Evolutionary conservation across 30 jellyfish, hydroid and myxozoan species (phyloP), one percentile per base, ranked within the genome.

Genomic region (Hydra vulgaris): DNA sequence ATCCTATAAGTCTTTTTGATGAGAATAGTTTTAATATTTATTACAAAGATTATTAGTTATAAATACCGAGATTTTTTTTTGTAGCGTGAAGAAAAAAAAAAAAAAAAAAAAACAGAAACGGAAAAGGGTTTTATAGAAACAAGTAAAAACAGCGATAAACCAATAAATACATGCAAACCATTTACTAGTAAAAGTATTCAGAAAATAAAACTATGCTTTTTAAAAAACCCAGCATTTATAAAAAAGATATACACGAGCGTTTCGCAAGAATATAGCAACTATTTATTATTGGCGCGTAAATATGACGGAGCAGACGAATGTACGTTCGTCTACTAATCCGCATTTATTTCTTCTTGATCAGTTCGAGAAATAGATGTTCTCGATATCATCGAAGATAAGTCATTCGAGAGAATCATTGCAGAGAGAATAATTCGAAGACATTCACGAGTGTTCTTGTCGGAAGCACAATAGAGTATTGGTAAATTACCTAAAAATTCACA

Each of bases 391-490:
- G 77, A 52, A 5, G 85, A 52, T 15, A 77, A 23, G 55, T 67
- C 87, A 80, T 27, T 70, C 0, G 71, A 19, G 7, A 70, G 83
- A 25, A 89, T 22, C 97, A 89, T 89, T 55, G 95, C 97, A 66
- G 69, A 77, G 26, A 89, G 72, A 18, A 89, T 25, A 15, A 84
- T 87, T 71, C 86, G 89, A 74, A 89, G 70, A 76, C 97, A 84
- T 23, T 81, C 95, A 0, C 95, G 95, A 21, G 85, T 85, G 8
- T 89, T 92, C 8, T 91, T 87, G 26, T 78, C 74, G 21, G 93
- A 84, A 73, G 97, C 97, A 67, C 97, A 89, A 18, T 85, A 55
- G 18, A 89, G 55, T 25, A 80, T 79, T 5, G 97, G 97, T 88
- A 87, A 78, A 25, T 54, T 53, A 20, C 97, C 97, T 89, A 21